Conservation (phyloP, 2,797 vertebrate species). For the Tenualosa ilisha region DNA sequence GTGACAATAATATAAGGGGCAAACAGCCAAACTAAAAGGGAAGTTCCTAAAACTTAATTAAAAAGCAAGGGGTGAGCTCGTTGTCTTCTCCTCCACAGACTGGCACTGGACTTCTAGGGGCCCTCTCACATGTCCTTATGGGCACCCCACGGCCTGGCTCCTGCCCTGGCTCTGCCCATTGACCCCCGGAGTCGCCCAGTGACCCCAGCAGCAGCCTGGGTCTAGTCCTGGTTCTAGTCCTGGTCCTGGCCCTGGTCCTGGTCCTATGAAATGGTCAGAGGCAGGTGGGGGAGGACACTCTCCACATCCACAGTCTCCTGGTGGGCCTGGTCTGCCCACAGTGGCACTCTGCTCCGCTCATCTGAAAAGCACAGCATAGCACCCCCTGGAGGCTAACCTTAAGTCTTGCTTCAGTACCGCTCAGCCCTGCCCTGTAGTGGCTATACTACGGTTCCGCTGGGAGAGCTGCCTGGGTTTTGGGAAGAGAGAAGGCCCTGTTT, state of each 20-base stretch:
- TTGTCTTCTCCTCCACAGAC: not conserved
- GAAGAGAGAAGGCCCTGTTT: not conserved
- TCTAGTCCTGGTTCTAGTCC: not conserved
- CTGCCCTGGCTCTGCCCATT: not conserved
- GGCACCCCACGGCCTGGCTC: not conserved
- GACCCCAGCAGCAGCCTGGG: no score
- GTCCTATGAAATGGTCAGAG: not conserved
- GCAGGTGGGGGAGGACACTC: not conserved
- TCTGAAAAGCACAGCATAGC: not conserved
- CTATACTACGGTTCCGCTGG: not conserved
- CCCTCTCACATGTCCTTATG: not conserved
- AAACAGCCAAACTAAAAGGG: not conserved
- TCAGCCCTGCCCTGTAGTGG: no score
- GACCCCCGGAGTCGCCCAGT: not conserved
- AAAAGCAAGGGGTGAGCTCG: not conserved
- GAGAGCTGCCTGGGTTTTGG: slow-evolving; percentile 4
- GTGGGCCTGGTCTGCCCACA: not conserved
- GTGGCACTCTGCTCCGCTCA: not conserved
- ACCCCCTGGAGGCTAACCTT: not conserved
- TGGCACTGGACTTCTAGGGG: not conserved
- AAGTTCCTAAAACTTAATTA: not conserved
- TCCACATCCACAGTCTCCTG: not conserved
- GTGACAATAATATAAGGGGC: not conserved
- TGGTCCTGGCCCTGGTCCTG: not conserved
- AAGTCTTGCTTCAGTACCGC: not conserved